Evolutionary conservation across 2,888 invertebrate species (phyloP).

Genomic region (Caenorhabditis sp.): DNA sequence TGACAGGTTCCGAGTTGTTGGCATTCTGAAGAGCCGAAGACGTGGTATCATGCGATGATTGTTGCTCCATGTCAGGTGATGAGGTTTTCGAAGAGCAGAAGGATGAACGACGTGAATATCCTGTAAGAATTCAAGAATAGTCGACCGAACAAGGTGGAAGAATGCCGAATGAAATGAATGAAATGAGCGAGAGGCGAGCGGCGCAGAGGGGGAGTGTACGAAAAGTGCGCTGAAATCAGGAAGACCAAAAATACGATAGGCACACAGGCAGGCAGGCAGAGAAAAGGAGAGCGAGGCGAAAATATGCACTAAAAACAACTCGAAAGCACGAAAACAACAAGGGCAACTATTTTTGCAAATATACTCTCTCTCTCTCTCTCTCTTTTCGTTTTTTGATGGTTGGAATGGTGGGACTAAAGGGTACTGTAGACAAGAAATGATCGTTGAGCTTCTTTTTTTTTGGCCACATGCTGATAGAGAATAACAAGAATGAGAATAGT

Average conservation of each 20-base stretch:
- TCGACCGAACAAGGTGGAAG: not conserved
- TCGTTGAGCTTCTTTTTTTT: too few species aligned
- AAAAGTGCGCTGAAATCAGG: constrained; percentile 37
- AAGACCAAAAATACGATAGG: constrained; percentile 24
- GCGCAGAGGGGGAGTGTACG: constrained; percentile 34
- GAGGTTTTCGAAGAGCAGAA: constrained; percentile 38
- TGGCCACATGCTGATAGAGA: too few species aligned
- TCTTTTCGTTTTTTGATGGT: not conserved
- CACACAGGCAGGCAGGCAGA: constrained; percentile 16
- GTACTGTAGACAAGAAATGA: constrained; percentile 4
- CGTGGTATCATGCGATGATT: not conserved
- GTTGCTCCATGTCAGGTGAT: constrained; percentile 32
- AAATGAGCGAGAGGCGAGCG: constrained; percentile 2
- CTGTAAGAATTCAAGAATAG: constrained; percentile 19
- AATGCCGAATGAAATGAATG: not conserved
- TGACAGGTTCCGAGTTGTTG: too few species aligned
- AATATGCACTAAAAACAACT: constrained; percentile 41
- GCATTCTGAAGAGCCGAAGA: too few species aligned
- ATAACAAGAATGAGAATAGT: too few species aligned
- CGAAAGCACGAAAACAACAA: constrained; percentile 31
- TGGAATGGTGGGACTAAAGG: not conserved
- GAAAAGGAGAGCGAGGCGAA: constrained; percentile 7
- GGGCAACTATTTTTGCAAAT: constrained; percentile 15
- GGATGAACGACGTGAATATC: constrained; percentile 32
- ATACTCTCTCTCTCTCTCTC: not conserved